These are phyloP conservation scores for Formica exsecta DNA, from an alignment of 1,140 invertebrate genomes.

Conservation along the genomic window DNA sequence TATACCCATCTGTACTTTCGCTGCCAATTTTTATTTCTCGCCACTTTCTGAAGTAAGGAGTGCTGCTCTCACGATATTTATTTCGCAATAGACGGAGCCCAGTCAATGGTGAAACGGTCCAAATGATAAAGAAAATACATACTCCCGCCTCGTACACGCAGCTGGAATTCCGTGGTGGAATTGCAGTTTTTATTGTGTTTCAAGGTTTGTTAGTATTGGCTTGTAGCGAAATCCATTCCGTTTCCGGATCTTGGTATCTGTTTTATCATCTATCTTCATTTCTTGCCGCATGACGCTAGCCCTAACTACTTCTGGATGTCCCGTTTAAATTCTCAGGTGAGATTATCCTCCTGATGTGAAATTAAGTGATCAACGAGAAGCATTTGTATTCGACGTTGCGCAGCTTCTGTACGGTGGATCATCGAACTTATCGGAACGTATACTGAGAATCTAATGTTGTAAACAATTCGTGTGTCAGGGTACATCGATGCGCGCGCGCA, in stretches of 20 bases:
- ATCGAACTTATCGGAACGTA: conserved; percentile 7
- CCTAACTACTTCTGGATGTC: not conserved
- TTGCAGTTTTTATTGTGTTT: conserved; percentile 71
- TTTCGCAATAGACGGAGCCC: conserved; percentile 25
- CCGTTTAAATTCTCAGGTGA: conserved; percentile 48
- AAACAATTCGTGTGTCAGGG: not conserved
- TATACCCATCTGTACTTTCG: conserved; percentile 28
- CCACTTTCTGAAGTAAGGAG: not conserved
- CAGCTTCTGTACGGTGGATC: conserved; percentile 10
- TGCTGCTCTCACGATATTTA: conserved; percentile 58
- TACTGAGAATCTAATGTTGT: not conserved
- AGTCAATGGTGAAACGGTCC: conserved; percentile 38
- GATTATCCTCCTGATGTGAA: conserved; percentile 16
- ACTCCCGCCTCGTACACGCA: not conserved
- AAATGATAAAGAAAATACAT: conserved; percentile 42
- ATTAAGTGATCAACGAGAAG: conserved; percentile 53
- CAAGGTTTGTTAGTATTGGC: conserved; percentile 68
- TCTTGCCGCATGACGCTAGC: not conserved
- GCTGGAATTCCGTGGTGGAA: conserved; percentile 10
- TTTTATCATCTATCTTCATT: conserved; percentile 25
- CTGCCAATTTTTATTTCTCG: conserved; percentile 28
- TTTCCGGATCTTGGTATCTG: not conserved
- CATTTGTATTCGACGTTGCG: conserved; percentile 11
- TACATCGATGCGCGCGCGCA: not conserved
- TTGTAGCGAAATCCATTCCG: conserved; percentile 24